These are phyloP conservation scores for Setophaga coronata DNA, from an alignment of 2,113 vertebrate species.

Conservation along the genomic window DNA sequence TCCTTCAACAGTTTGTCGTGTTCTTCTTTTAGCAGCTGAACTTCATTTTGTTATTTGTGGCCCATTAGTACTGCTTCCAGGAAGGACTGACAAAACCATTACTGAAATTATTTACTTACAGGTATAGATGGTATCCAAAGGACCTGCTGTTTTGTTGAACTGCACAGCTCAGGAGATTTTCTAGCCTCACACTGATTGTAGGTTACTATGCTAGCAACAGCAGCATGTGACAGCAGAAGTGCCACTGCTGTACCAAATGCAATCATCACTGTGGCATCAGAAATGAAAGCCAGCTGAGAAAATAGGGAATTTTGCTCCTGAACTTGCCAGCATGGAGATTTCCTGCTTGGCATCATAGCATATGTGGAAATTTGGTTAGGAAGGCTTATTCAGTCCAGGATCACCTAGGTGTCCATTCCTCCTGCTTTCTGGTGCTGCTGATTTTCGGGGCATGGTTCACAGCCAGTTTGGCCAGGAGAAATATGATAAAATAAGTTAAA, in stretches of 20 bases:
- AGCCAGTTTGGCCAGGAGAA: not conserved
- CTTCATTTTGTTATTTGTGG: conserved; percentile 13
- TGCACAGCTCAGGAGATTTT: not conserved
- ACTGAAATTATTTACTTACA: not conserved
- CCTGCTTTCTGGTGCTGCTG: not conserved
- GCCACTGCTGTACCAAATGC: not conserved
- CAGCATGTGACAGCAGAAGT: not conserved
- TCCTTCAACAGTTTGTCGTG: not conserved
- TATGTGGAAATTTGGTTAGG: not conserved
- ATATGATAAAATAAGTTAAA: not conserved
- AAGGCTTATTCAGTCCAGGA: not conserved
- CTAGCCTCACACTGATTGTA: not conserved
- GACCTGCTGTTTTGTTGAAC: not conserved
- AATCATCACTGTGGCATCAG: not conserved
- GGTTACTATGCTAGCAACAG: not conserved
- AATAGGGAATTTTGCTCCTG: not conserved
- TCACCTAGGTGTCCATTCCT: not conserved
- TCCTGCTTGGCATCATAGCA: not conserved
- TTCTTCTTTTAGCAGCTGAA: not conserved
- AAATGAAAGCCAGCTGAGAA: conserved; percentile 14
- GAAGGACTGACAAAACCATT: not conserved
- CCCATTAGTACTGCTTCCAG: not conserved
- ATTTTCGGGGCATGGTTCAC: fast-evolving
- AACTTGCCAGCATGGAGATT: not conserved
- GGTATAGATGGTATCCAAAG: not conserved